Base-by-base conservation (phyloP, 2,113 vertebrate species). In the Halichoerus grypus region DNA sequence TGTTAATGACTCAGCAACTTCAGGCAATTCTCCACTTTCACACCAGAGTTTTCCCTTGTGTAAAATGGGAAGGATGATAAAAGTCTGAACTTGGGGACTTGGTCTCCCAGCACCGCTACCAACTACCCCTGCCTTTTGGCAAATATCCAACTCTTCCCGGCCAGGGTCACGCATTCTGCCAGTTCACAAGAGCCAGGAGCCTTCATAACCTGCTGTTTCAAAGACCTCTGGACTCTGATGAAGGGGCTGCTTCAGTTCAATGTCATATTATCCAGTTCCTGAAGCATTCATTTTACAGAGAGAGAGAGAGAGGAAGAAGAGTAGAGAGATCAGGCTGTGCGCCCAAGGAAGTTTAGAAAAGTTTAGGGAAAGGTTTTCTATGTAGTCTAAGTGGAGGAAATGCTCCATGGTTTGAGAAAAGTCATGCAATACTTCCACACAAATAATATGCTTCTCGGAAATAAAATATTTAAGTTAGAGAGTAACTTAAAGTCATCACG, bases 121-220 rank as follows among this genome's bases (percentile, higher is more conserved):
- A 67, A 24, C 36, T 19, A 69, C 12, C 55, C 63, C 71, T 91
- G 49, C 39, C 77, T 97, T 76, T 79, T 94, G 94, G 93, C 93
- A 57, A 92, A 80, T 83, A 51, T 18, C 65, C 94, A 97, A 1
- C 83, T 83, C 94, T 39, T 88, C 94, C 89, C 72, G 57, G 51
- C 55, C 0, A 0, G 36, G 88, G 91, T 93, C 82, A 96, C 42
- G 49, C 26, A 26, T 46, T 12, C 93, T 94, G 81, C 84, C 76
- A 67, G 88, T 67, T 93, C 85, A 31, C 18, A 39, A 86, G 88
- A 93, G 77, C 93, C 85, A 74, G 65, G 77, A 94, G 92, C 82
- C 84, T 94, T 89, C 61, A 95, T 94, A 96, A 96, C 92, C 93
- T 84, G 85, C 87, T 22, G 46, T 95, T 89, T 91, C 67, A 76